Evolutionary conservation across 2,113 vertebrate species (phyloP), one percentile per base, ranked within the genome.

Genomic region (Excalfactoria chinensis): DNA sequence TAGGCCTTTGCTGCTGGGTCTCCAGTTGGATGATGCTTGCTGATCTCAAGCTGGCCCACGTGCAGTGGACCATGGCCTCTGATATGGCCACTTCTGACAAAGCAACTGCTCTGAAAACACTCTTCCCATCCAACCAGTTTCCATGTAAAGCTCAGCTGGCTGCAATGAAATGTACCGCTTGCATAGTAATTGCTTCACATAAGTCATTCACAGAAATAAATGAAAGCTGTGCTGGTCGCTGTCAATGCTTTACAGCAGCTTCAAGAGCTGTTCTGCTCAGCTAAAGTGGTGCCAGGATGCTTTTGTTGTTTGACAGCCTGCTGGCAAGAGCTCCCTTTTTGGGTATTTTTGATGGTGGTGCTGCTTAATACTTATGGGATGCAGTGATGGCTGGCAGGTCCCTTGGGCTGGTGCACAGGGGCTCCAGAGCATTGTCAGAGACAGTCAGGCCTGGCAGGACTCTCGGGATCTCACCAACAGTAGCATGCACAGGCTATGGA

Each of bases 261-360:
- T 37, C 72, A 71, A 71, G 86, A 44, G 22, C 58, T 74, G 25
- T 71, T 92, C 74, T 68, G 41, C 51, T 90, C 58, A 35, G 80
- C 68, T 84, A 90, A 84, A 93, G 80, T 64, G 69, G 60, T 84
- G 86, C 73, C 94, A 92, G 86, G 35, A n/a, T 69, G 76, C 60
- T 80, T 93, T 92, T 86, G 76, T 84, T 92, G 49, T 66, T 43
- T 88, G 86, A 81, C 0, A 2, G 71, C 69, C 80, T 88, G 76
- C 69, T 90, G 93, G 77, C 86, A 86, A 43, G 48, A 86, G 37
- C 34, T 9, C 30, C 10, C 10, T 18, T 62, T 76, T 55, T n/a
- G 64, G 64, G 3, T 7, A 28, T 6, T 34, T 55, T 51, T 23
- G n/a, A 13, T 7, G 19, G 44, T 21, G 40, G 59, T 26, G 6